phyloP scores from a whole-genome alignment of 1,140 invertebrate species.

The Psix sp. region DNA sequence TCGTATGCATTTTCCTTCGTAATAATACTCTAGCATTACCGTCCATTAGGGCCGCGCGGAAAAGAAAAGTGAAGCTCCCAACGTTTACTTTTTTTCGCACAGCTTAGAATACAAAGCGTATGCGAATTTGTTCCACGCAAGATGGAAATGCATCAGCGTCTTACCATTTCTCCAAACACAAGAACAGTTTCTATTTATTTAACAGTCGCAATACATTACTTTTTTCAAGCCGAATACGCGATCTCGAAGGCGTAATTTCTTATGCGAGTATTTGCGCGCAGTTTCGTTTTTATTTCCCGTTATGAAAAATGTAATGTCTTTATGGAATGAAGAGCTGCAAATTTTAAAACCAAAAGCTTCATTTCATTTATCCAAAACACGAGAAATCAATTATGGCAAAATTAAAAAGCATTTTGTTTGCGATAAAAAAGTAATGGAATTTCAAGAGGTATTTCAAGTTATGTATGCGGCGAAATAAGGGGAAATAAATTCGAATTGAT shows the following conservation, averaged over 20 bases:
- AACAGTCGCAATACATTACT: slow-evolving; percentile 5
- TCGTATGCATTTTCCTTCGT: slow-evolving; percentile 16
- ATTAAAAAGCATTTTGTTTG: too few species aligned
- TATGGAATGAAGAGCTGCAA: too few species aligned
- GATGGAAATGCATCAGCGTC: slow-evolving; percentile 12
- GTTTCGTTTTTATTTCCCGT: too few species aligned
- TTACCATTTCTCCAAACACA: not conserved
- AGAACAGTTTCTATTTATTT: slow-evolving; percentile 22
- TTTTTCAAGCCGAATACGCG: not conserved
- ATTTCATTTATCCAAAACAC: too few species aligned
- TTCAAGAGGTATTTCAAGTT: too few species aligned
- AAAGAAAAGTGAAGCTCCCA: slow-evolving; percentile 24
- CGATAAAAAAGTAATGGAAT: too few species aligned
- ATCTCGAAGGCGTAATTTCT: too few species aligned
- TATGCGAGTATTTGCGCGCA: too few species aligned
- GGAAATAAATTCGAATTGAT: slow-evolving; percentile 18
- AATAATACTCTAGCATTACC: slow-evolving; percentile 41
- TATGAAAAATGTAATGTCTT: too few species aligned
- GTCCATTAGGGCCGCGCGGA: slow-evolving; percentile 27
- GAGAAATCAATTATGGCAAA: too few species aligned
- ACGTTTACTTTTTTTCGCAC: slow-evolving; percentile 12
- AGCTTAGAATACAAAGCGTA: slow-evolving; percentile 35
- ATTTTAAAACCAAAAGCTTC: not conserved
- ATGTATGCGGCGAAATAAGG: slow-evolving; percentile 7
- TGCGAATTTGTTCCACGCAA: slow-evolving; percentile 25